Evolutionary conservation across 2,888 invertebrate genomes (phyloP), one percentile per base, ranked within the genome.

Genomic region (Endotricha flammealis): DNA sequence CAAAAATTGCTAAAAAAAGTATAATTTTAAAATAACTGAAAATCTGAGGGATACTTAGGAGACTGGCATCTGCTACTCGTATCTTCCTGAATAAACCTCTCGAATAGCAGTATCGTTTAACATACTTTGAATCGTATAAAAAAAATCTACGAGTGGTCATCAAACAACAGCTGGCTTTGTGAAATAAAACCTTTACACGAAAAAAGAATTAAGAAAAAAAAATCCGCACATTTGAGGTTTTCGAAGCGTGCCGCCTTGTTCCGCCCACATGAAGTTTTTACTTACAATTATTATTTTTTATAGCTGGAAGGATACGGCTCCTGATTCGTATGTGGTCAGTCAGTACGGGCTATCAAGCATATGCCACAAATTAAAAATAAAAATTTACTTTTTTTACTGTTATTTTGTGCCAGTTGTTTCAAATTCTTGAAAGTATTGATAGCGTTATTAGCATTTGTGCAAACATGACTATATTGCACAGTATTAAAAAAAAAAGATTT

Each of bases 71-170:
- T 69, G 59, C 36, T 32, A 44, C 51, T 51, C 51, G 46, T 38
- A 34, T 44, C 41, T 45, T 49, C 42, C 50, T 50, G 39, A 46
- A 37, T 45, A 59, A 60, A 57, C 61, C 60, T 63, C 65, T 70
- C 65, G 66, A 66, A 75, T 69, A 63, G 63, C 57, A 57, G 75
- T 76, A 78, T 80, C 79, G 57, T 60, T 65, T 79, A 70, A 69
- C 76, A 63, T 57, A 30, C 51, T 46, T 43, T 42, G 29, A 36
- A 37, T 30, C 38, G 37, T 41, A 60, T 57, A 71, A 75, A 74
- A 79, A 70, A 53, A 46, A 30, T 6, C 54, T 66, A 71, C 57
- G 76, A 83, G 79, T 81, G 85, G 85, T 82, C 82, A 80, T 76
- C 76, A 64, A 73, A 74, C 66, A 75, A 68, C 85, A 85, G 78